Evolutionary conservation across 2,888 invertebrate species (phyloP).

Genomic region (Neoitamus cyanurus): DNA sequence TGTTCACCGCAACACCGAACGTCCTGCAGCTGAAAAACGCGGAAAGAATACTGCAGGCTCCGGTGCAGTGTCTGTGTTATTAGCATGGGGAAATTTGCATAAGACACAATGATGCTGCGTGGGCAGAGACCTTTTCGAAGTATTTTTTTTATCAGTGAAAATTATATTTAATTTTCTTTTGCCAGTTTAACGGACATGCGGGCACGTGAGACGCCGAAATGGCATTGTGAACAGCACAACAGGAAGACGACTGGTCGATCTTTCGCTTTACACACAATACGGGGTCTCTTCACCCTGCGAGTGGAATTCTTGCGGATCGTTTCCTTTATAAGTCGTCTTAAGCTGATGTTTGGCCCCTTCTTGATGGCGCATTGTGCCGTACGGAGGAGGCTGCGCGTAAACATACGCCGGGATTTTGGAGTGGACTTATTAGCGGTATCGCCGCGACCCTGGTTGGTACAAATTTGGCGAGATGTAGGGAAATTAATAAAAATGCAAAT

Average conservation of each 20-base stretch:
- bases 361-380: constrained; percentile 23
- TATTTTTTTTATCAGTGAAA: constrained; percentile 32
- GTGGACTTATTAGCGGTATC: constrained; percentile 14
- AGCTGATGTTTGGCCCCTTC: constrained; percentile 16
- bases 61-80: not conserved
- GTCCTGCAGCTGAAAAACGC: not conserved
- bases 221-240: not conserved
- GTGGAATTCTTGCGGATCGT: constrained; percentile 26
- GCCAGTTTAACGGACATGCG: constrained; percentile 23
- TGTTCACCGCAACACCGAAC: not conserved
- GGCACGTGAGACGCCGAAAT: constrained; percentile 27
- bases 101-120: constrained; percentile 38
- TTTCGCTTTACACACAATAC: constrained; percentile 39
- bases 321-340: constrained; percentile 39
- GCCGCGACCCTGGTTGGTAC: not conserved
- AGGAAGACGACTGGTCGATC: not conserved
- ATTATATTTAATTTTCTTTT: constrained; percentile 46
- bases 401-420: not conserved
- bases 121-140: constrained; percentile 22
- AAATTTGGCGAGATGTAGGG: constrained; percentile 29
- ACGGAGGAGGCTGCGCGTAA: not conserved
- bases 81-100: constrained; percentile 27
- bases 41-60: constrained; percentile 15
- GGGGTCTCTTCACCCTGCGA: not conserved
- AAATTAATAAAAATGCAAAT: not conserved